Evolutionary conservation across 2,888 invertebrate species (phyloP).

Genomic region (Hirtodrosophila alboralis): DNA sequence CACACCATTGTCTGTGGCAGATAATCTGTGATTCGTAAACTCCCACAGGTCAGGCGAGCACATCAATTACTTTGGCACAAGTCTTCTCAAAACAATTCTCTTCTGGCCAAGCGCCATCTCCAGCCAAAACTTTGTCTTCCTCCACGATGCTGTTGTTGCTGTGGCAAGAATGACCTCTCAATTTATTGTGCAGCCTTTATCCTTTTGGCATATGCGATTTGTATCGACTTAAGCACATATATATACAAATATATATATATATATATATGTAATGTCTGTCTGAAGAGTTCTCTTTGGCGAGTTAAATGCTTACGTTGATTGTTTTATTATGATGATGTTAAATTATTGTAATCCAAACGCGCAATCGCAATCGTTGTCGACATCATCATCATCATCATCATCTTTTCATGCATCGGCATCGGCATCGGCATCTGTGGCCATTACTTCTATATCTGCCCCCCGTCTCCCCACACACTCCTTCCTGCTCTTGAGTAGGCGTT

Average conservation of each 20-base stretch:
- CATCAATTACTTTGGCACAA: slow-evolving; percentile 83
- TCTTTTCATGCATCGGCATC: slow-evolving; percentile 49
- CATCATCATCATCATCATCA: slow-evolving; percentile 68
- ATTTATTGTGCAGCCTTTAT: slow-evolving; percentile 77
- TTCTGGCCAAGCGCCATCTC: slow-evolving; percentile 44
- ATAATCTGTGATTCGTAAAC: slow-evolving; percentile 82
- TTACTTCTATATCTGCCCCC: slow-evolving; percentile 8
- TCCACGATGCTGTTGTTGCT: too few species aligned
- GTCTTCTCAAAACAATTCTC: slow-evolving; percentile 53
- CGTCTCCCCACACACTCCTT: not conserved
- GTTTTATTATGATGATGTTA: slow-evolving; percentile 84
- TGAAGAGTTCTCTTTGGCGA: slow-evolving; percentile 34
- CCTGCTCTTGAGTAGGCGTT: slow-evolving; percentile 53
- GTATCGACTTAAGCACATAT: slow-evolving; percentile 74
- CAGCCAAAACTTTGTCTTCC: slow-evolving; percentile 27
- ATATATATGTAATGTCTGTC: slow-evolving; percentile 10
- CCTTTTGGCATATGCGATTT: slow-evolving; percentile 79
- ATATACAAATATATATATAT: slow-evolving; percentile 13
- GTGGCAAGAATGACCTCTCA: slow-evolving; percentile 77
- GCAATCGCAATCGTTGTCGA: slow-evolving; percentile 81
- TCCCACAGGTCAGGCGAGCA: slow-evolving; percentile 82
- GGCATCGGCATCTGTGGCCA: slow-evolving; percentile 27
- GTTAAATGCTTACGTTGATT: slow-evolving; percentile 81
- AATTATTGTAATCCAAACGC: slow-evolving; percentile 83
- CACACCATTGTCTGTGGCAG: slow-evolving; percentile 80